Evolutionary conservation across 2,113 vertebrate species (phyloP).

Genomic region (Chiloscyllium plagiosum): DNA sequence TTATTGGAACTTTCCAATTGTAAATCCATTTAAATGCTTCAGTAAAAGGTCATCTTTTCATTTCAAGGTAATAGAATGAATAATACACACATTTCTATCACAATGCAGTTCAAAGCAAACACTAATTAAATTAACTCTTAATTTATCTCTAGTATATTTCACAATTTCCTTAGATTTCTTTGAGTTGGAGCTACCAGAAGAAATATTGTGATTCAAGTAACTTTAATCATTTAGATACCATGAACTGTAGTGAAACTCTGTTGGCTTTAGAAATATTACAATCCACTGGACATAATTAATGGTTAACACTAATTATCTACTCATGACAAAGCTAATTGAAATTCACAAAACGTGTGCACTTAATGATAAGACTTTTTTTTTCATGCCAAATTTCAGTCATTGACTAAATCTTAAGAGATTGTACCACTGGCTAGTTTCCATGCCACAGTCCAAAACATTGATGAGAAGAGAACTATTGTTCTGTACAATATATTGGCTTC

Average conservation of each 20-base stretch:
- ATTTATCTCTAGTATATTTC: background rate
- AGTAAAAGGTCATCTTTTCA: background rate
- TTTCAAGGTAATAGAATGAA: slow-evolving; percentile 2
- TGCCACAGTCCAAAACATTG: background rate
- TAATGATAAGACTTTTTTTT: background rate
- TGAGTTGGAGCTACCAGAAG: background rate
- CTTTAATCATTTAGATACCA: background rate
- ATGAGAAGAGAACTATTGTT: background rate
- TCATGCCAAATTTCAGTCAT: background rate
- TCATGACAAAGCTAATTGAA: background rate
- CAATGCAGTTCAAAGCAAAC: background rate
- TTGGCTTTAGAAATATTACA: background rate
- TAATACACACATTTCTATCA: background rate
- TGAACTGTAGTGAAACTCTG: background rate
- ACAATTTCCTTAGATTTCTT: background rate
- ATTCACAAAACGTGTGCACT: background rate
- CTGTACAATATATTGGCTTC: background rate
- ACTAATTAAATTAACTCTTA: background rate
- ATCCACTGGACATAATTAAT: background rate
- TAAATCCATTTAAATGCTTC: background rate
- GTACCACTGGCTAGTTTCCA: background rate
- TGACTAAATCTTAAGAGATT: background rate
- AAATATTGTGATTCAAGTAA: background rate
- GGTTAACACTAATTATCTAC: background rate
- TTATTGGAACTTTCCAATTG: background rate